These are phyloP conservation scores for Homarus americanus DNA, from an alignment of 1,140 invertebrate species.

Conservation along the genomic window DNA sequence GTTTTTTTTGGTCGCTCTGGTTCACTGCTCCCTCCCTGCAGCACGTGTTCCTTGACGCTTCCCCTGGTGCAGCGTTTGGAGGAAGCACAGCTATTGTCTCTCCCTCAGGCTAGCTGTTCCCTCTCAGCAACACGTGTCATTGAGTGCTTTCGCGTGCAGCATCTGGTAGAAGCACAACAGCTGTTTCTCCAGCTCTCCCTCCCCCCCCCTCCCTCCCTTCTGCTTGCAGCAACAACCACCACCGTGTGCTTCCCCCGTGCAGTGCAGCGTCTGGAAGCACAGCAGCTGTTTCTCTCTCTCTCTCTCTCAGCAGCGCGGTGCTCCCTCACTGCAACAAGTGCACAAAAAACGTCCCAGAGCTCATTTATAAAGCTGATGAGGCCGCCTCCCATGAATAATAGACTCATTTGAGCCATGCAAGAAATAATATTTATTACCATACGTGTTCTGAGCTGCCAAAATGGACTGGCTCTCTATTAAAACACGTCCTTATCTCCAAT, in stretches of 20 bases:
- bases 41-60: no score
- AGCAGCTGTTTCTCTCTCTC: not conserved
- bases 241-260: no score
- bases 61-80: no score
- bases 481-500: constrained; percentile 26
- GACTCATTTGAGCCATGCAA: constrained; percentile 68
- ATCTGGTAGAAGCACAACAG: no score
- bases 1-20: no score
- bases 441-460: constrained; percentile 51
- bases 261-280: not conserved
- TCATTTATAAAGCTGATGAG: constrained; percentile 71
- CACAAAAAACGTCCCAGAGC: constrained; percentile 31
- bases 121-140: no score
- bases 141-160: no score
- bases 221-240: not conserved
- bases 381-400: constrained; percentile 55
- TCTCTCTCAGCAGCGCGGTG: not conserved
- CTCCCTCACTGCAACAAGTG: not conserved
- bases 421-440: constrained; percentile 69
- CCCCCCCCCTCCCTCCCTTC: no score
- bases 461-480: constrained; percentile 39
- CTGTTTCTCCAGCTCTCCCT: no score
- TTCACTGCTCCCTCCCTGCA: no score
- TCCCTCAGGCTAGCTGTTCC: no score
- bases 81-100: no score